Conservation (phyloP, 2,113 vertebrate genomes). For the Rhinoptilus africanus region DNA sequence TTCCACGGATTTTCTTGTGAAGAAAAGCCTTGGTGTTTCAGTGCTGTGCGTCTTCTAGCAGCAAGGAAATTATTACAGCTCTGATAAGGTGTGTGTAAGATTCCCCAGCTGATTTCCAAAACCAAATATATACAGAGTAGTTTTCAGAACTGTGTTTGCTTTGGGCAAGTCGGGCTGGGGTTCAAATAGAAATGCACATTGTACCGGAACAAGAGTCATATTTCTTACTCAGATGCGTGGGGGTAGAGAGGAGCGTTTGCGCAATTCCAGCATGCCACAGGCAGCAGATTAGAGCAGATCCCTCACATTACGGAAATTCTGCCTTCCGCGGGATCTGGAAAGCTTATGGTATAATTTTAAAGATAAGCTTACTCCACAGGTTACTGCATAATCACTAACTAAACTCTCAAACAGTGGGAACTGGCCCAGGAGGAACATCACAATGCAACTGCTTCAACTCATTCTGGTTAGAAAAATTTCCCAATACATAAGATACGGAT, state of each 20-base stretch:
- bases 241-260: neutral
- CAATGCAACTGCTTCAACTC: neutral
- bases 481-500: neutral
- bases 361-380: neutral
- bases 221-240: neutral
- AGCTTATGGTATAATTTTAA: neutral
- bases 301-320: neutral
- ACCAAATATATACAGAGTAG: neutral
- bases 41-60: neutral
- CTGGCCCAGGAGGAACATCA: neutral
- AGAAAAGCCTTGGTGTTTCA: neutral
- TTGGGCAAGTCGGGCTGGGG: neutral
- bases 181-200: neutral
- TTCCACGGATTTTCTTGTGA: neutral
- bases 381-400: neutral
- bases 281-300: neutral
- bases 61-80: neutral
- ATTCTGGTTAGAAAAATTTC: neutral
- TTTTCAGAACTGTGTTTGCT: neutral
- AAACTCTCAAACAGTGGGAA: neutral
- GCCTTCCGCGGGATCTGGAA: neutral
- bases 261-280: neutral
- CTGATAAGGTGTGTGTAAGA: neutral
- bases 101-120: neutral
- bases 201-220: neutral